Evolutionary conservation across 1,140 invertebrate species (phyloP).

Genomic region (Propsilocerus akamusi): DNA sequence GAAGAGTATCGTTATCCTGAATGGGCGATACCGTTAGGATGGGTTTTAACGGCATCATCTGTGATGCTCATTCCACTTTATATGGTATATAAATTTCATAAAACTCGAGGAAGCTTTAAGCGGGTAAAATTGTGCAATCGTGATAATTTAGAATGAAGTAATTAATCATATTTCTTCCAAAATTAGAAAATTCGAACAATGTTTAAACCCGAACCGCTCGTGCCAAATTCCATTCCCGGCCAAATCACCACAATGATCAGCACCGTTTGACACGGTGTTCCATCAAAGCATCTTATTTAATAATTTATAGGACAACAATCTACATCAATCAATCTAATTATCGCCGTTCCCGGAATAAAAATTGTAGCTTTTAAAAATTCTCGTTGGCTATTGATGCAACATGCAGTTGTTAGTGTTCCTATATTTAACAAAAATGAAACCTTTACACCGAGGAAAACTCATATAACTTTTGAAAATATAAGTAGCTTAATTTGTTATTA

Average conservation of each 20-base stretch:
- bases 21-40: constrained; percentile 81
- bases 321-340: too few relatives aligned
- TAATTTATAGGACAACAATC: too few relatives aligned
- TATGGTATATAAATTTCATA: constrained; percentile 62
- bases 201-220: constrained; percentile 15
- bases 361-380: too few relatives aligned
- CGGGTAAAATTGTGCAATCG: constrained; percentile 30
- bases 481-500: too few relatives aligned
- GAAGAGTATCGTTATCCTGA: constrained; percentile 74
- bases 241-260: constrained; percentile 16
- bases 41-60: constrained; percentile 79
- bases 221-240: constrained; percentile 19
- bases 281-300: too few relatives aligned
- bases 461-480: too few relatives aligned
- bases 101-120: constrained; percentile 48
- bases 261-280: constrained; percentile 18
- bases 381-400: too few relatives aligned
- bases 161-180: not conserved
- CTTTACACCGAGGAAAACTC: too few relatives aligned
- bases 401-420: too few relatives aligned
- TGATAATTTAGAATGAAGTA: not conserved
- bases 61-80: constrained; percentile 81
- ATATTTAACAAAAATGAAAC: too few relatives aligned
- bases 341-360: too few relatives aligned
- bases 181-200: constrained; percentile 13